Conservation (phyloP, 2,113 vertebrate species). For the Cygnus buccinator region DNA sequence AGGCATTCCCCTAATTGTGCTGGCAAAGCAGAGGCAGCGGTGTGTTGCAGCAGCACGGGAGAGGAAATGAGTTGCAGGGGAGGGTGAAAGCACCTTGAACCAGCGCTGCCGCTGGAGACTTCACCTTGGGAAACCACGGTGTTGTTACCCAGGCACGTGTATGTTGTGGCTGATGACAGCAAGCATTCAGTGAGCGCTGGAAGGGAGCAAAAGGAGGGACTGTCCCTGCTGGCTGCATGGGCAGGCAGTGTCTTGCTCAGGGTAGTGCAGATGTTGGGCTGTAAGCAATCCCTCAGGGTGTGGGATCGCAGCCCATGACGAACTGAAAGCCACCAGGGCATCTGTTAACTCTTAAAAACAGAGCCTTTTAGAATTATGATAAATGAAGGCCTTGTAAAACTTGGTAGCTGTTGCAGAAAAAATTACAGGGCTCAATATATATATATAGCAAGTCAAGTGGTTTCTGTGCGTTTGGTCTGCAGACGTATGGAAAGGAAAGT, state of each 20-base stretch:
- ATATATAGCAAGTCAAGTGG: neutral
- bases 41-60: neutral
- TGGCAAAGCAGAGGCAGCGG: neutral
- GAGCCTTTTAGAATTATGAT: neutral
- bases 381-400: neutral
- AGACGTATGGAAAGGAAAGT: neutral
- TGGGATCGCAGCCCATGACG: neutral
- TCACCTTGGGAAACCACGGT: rapidly evolving
- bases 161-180: neutral
- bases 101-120: neutral
- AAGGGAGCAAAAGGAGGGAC: neutral
- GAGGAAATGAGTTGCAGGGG: neutral
- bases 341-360: slow-evolving; percentile 27
- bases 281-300: neutral
- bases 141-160: rapidly evolving
- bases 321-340: neutral
- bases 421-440: neutral
- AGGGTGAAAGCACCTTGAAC: neutral
- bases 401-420: neutral
- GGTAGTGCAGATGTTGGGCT: rapidly evolving
- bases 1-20: neutral
- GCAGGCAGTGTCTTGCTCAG: neutral
- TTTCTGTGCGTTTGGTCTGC: neutral
- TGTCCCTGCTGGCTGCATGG: neutral
- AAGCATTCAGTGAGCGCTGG: neutral